Evolutionary conservation across 2,797 vertebrate species (phyloP).

Genomic region (Phataginus tricuspis): DNA sequence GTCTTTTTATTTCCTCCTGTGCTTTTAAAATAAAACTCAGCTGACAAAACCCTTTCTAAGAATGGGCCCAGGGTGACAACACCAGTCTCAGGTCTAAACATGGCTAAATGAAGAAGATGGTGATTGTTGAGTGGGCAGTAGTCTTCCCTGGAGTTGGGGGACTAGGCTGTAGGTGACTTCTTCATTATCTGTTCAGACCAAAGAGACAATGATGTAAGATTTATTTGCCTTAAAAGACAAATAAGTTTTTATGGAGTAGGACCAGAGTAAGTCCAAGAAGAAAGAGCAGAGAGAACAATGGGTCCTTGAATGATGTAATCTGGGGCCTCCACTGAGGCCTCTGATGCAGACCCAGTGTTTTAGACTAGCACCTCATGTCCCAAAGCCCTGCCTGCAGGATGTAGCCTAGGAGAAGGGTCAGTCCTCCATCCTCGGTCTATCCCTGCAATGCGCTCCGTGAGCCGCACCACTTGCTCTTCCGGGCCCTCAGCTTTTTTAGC

Average conservation of each 20-base stretch:
- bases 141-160: background rate
- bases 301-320: background rate
- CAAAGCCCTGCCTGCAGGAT: background rate
- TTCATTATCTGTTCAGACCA: background rate
- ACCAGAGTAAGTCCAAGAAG: background rate
- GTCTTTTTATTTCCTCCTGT: background rate
- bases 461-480: background rate
- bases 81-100: background rate
- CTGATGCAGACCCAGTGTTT: background rate
- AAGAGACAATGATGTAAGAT: background rate
- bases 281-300: background rate
- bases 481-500: background rate
- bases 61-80: background rate
- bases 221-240: conserved; percentile 3
- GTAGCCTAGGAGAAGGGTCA: background rate
- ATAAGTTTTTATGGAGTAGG: background rate
- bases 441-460: background rate
- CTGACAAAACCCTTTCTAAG: background rate
- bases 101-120: background rate
- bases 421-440: background rate
- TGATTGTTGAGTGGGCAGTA: background rate
- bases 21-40: conserved; percentile 10
- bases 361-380: background rate
- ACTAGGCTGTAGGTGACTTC: background rate
- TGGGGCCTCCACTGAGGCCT: background rate